These are phyloP conservation scores for Chrysopilus asiliformis DNA, from an alignment of 2,888 invertebrate genomes.

Conservation along the genomic window DNA sequence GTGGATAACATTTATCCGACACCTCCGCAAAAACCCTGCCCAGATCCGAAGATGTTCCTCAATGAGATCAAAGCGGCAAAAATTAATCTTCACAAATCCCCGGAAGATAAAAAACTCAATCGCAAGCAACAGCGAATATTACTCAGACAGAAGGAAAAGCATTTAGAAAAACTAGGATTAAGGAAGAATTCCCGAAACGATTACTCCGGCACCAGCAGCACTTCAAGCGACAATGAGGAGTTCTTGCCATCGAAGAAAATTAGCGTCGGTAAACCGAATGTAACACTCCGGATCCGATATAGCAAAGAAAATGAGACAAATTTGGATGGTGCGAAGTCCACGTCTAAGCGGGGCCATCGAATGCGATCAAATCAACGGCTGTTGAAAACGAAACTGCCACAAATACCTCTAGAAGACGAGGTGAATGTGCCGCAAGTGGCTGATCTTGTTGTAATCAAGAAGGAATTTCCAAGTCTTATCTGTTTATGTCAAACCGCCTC, in stretches of 20 bases:
- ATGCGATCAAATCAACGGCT: background rate
- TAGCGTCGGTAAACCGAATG: conserved; percentile 30
- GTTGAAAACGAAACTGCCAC: background rate
- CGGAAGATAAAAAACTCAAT: conserved; percentile 34
- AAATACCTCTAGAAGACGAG: background rate
- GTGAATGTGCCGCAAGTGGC: background rate
- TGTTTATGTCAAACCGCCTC: conserved; percentile 42
- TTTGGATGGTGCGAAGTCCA: background rate
- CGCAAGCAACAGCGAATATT: conserved; percentile 35
- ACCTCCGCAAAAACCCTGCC: conserved; percentile 21
- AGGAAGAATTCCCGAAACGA: conserved; percentile 23
- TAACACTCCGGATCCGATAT: conserved; percentile 28
- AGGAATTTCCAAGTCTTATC: conserved; percentile 19
- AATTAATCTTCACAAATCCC: conserved; percentile 29
- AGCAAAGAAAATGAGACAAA: conserved; percentile 6
- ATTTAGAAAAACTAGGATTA: conserved; percentile 42
- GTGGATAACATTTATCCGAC: conserved; percentile 14
- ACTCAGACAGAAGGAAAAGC: conserved; percentile 43
- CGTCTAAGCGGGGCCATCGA: too few species aligned
- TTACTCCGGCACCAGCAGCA: conserved; percentile 27
- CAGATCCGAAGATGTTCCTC: conserved; percentile 29
- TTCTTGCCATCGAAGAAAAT: conserved; percentile 28
- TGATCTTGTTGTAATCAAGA: background rate
- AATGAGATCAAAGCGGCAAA: conserved; percentile 31
- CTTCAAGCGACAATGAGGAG: conserved; percentile 34